Percentiles rank a stretch among this genome's conserved stretches.
Evolutionary conservation across 1,140 invertebrate genomes (phyloP).

Genomic region (Notospermus geniculatus): DNA sequence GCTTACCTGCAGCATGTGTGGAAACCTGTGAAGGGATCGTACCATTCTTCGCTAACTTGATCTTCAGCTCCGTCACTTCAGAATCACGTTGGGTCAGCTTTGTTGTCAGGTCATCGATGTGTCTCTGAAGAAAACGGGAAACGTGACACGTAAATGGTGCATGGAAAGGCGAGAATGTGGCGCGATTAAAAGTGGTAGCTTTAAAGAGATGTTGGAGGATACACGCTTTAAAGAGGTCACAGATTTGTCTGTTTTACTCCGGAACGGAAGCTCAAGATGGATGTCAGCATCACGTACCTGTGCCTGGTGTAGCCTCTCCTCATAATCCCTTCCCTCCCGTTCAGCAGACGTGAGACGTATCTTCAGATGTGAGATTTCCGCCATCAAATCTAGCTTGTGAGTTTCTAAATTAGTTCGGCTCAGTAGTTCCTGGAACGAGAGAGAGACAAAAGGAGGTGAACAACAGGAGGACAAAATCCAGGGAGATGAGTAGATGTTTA

Average conservation of each 20-base stretch:
- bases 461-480: no score
- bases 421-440: slow-evolving; percentile 71
- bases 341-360: slow-evolving; percentile 78
- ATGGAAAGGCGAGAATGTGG: no score
- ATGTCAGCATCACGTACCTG: slow-evolving; percentile 57
- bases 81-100: slow-evolving; percentile 46
- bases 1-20: slow-evolving; percentile 11
- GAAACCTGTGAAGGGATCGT: slow-evolving; percentile 33
- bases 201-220: no score
- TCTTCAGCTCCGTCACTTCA: slow-evolving; percentile 47
- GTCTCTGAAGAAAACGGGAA: slow-evolving; percentile 32
- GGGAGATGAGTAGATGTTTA: no score
- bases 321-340: slow-evolving; percentile 74
- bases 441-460: no score
- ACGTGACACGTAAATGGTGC: no score
- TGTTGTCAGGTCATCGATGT: slow-evolving; percentile 48
- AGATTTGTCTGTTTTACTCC: no score
- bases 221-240: no score
- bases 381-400: slow-evolving; percentile 88
- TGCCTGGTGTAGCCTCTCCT: slow-evolving; percentile 57
- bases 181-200: no score
- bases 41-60: slow-evolving; percentile 45
- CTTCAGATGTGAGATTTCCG: slow-evolving; percentile 85
- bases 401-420: slow-evolving; percentile 84
- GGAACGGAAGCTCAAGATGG: no score